phyloP scores from a whole-genome alignment of 2,797 vertebrate species.

The Gila robusta region DNA sequence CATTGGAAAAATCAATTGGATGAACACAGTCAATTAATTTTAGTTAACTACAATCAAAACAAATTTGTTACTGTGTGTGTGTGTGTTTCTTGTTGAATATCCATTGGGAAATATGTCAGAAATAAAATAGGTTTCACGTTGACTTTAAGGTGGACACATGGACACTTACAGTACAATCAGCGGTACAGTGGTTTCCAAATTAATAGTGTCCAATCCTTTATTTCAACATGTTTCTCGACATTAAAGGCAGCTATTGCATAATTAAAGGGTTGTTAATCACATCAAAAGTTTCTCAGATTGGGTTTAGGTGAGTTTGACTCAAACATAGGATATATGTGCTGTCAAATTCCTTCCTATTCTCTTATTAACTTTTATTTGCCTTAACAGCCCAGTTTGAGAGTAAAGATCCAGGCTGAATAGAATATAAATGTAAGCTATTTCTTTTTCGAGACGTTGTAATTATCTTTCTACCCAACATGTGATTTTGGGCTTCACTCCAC shows the following conservation, averaged over 20 bases:
- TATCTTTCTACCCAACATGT: conserved; percentile 43
- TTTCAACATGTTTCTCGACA: background rate
- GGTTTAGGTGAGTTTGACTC: conserved; percentile 4
- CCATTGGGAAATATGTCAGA: background rate
- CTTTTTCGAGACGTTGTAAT: conserved; percentile 44
- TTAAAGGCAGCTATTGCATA: background rate
- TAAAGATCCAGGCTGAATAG: background rate
- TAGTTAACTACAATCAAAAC: too few species aligned
- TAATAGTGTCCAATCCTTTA: background rate
- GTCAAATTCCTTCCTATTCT: background rate
- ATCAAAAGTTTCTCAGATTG: background rate
- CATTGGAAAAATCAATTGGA: background rate
- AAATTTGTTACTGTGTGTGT: too few species aligned
- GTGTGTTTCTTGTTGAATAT: background rate
- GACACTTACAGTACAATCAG: background rate
- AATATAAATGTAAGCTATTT: conserved; percentile 12
- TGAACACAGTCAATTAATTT: background rate
- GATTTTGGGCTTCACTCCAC: conserved; percentile 36
- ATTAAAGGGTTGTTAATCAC: background rate
- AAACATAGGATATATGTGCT: background rate
- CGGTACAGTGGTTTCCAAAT: background rate
- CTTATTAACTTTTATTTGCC: conserved; percentile 11
- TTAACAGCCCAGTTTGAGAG: conserved; percentile 4
- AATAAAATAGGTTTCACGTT: background rate
- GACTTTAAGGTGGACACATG: background rate